These are phyloP conservation scores for Alviniconcha strummeri DNA, from an alignment of 2,888 invertebrate species.

Conservation along the genomic window DNA sequence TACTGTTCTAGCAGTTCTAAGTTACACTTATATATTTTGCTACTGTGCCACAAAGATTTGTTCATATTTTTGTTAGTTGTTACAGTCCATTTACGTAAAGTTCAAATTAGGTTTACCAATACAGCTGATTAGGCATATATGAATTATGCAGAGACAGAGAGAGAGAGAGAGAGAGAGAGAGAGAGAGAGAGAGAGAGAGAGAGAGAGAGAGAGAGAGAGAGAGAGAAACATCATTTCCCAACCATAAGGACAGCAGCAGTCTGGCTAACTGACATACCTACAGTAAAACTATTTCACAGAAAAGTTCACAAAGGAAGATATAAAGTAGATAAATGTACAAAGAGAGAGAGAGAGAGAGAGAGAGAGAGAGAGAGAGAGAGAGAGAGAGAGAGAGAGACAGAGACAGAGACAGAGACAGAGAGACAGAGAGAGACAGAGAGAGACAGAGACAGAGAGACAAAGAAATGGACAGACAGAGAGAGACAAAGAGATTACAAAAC, in stretches of 20 bases:
- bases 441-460: not conserved
- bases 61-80: no score
- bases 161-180: not conserved
- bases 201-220: not conserved
- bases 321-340: no score
- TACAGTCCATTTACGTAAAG: no score
- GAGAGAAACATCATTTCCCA: not conserved
- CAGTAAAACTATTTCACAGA: no score
- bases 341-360: not conserved
- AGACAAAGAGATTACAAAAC: not conserved
- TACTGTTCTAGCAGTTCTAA: no score
- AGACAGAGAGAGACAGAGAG: not conserved
- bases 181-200: not conserved
- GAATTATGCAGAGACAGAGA: not conserved
- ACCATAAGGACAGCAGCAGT: no score
- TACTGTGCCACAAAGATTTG: no score
- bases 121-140: no score
- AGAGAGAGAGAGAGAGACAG: not conserved
- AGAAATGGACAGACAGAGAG: not conserved
- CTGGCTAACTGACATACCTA: no score
- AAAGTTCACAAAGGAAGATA: no score
- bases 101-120: no score
- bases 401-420: not conserved
- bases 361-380: slow-evolving; percentile 3
- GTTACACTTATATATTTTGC: no score